Evolutionary conservation across 2,888 invertebrate species (phyloP).

Genomic region (Alentia gelatinosa): DNA sequence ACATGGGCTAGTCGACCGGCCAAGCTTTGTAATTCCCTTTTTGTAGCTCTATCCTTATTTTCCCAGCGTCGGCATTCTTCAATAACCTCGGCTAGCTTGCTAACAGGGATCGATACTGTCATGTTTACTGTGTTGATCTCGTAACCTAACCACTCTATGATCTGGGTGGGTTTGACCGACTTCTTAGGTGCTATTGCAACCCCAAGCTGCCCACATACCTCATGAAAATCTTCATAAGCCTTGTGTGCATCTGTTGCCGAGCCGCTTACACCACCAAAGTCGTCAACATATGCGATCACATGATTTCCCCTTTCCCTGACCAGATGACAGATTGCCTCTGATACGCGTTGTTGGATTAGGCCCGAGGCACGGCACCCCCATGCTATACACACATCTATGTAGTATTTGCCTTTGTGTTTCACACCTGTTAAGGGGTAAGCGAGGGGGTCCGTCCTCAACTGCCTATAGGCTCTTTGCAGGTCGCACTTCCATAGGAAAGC

Average conservation of each 20-base stretch:
- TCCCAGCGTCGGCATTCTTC: neutral
- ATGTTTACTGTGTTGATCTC: neutral
- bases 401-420: neutral
- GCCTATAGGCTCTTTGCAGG: neutral
- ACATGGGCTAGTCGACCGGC: neutral
- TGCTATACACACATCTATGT: neutral
- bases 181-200: neutral
- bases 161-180: neutral
- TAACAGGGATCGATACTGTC: neutral
- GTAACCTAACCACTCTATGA: neutral
- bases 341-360: neutral
- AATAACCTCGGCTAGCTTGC: neutral
- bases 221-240: neutral
- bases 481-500: neutral
- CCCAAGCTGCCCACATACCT: neutral
- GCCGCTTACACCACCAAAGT: too few relatives aligned
- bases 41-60: neutral
- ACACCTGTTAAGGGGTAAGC: neutral
- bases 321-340: neutral
- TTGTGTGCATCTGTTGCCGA: neutral
- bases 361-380: neutral
- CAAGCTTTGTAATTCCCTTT: neutral
- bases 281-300: neutral
- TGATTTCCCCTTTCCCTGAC: neutral
- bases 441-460: neutral